These are phyloP conservation scores for Athripsodes cinereus DNA, from an alignment of 2,888 invertebrate genomes.

Conservation along the genomic window DNA sequence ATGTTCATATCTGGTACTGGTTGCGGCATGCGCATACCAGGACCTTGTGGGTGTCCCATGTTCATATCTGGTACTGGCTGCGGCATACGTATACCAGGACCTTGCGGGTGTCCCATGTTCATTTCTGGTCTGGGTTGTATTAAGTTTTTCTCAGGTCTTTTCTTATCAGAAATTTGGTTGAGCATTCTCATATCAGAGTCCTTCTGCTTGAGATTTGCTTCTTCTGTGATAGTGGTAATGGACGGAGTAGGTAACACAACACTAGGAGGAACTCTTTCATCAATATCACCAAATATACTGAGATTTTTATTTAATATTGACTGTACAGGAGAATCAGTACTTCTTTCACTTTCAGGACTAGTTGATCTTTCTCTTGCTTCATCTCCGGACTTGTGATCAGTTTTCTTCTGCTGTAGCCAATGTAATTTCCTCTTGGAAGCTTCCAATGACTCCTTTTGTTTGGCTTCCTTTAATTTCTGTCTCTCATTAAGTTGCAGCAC, in stretches of 20 bases:
- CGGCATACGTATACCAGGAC: no score
- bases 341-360: constrained; percentile 14
- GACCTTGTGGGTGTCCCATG: neutral
- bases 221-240: constrained; percentile 6
- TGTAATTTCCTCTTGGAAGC: constrained; percentile 43
- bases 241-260: constrained; percentile 32
- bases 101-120: neutral
- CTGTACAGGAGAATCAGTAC: constrained; percentile 8
- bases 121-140: neutral
- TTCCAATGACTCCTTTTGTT: constrained; percentile 61
- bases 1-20: neutral
- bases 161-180: constrained; percentile 30
- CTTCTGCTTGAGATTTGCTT: neutral
- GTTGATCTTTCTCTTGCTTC: constrained; percentile 27
- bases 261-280: constrained; percentile 44
- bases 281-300: constrained; percentile 44
- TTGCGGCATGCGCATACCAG: neutral
- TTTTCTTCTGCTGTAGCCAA: constrained; percentile 33
- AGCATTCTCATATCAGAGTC: constrained; percentile 39
- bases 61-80: neutral
- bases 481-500: constrained; percentile 74
- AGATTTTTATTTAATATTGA: constrained; percentile 28
- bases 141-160: neutral
- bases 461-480: constrained; percentile 67
- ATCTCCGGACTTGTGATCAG: constrained; percentile 32